Conservation (phyloP, 2,113 vertebrate genomes). For the Aldabrachelys gigantea region DNA sequence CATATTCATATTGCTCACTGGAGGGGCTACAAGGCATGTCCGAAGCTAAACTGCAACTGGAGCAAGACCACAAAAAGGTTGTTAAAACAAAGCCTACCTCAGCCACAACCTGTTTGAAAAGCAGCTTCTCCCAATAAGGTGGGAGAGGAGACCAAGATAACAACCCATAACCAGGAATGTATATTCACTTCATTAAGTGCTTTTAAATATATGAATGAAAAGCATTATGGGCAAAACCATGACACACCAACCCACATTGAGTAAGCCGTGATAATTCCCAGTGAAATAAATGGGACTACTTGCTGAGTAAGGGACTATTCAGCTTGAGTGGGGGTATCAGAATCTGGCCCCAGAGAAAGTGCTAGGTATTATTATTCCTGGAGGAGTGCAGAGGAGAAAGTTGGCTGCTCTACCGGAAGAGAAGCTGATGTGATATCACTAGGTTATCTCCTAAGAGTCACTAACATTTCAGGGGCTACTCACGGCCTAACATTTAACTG, state of each 20-base stretch:
- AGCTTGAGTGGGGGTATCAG: background rate
- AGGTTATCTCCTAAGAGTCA: rapidly evolving
- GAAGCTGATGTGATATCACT: rapidly evolving
- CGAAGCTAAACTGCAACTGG: background rate
- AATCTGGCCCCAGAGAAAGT: rapidly evolving
- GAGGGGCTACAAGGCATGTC: background rate
- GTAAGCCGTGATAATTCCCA: background rate
- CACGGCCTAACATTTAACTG: rapidly evolving
- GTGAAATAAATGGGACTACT: background rate
- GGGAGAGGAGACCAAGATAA: background rate
- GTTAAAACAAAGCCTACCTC: background rate
- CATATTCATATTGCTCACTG: background rate
- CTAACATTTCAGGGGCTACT: rapidly evolving
- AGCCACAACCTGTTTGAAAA: background rate
- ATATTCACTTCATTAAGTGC: background rate
- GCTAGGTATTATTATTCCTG: background rate
- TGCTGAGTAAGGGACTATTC: background rate
- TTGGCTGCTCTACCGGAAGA: rapidly evolving
- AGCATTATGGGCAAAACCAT: background rate
- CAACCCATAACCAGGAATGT: background rate
- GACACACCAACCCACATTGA: background rate
- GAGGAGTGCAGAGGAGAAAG: background rate
- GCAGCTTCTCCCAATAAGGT: background rate
- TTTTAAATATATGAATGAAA: background rate
- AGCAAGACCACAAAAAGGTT: background rate